These are phyloP conservation scores for Corydoras maculifer DNA, from an alignment of 2,113 vertebrate genomes.

Conservation along the genomic window DNA sequence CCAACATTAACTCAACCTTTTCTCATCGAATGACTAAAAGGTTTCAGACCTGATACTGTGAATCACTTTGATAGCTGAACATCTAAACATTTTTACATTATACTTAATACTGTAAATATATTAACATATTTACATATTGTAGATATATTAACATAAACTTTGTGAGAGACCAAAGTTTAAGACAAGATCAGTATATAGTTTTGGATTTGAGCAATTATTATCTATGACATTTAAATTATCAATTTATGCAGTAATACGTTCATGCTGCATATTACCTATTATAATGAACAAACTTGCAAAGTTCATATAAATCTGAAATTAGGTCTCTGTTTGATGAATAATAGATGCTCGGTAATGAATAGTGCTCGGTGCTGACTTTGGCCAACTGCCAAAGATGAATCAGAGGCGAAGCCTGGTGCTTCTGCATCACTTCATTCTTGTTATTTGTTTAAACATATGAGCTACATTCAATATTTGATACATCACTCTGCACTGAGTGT, in stretches of 20 bases:
- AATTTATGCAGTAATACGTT: constrained; percentile 20
- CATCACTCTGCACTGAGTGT: too few species aligned
- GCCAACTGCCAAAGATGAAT: background rate
- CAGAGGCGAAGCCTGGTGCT: background rate
- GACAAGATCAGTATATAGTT: background rate
- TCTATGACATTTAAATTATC: background rate
- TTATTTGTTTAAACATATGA: too few species aligned
- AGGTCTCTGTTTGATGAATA: constrained; percentile 37
- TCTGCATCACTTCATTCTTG: background rate
- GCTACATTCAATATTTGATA: too few species aligned
- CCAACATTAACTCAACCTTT: too few species aligned
- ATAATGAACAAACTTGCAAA: constrained; percentile 21
- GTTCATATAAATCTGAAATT: constrained; percentile 24
- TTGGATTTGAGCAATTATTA: too few species aligned
- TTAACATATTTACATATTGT: too few species aligned
- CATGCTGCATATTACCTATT: constrained; percentile 7
- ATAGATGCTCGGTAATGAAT: constrained; percentile 33
- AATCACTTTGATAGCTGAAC: too few species aligned
- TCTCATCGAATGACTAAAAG: too few species aligned
- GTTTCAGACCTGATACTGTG: too few species aligned
- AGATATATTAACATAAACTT: too few species aligned
- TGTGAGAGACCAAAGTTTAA: background rate
- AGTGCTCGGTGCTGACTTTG: constrained; percentile 23
- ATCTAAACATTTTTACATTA: too few species aligned
- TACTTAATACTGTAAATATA: too few species aligned